Base-by-base conservation (phyloP, 2,797 vertebrate genomes). In the Eremophila alpestris region DNA sequence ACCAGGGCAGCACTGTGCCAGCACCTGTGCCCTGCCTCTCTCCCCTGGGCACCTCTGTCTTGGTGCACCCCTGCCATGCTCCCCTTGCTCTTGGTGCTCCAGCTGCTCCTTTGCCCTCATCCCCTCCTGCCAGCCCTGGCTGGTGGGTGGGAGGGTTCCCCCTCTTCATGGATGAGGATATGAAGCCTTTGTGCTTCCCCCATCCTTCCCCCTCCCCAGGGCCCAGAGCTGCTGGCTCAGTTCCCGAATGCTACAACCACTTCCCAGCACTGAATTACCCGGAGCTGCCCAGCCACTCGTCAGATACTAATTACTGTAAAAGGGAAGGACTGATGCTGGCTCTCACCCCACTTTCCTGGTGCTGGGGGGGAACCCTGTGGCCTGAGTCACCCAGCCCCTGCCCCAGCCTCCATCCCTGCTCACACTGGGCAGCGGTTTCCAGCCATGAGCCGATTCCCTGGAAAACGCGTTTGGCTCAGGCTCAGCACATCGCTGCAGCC, bases 281-380 rank as follows among this genome's bases (percentile, higher is more conserved):
- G 1, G 7, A 58, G 81, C 91, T n/a, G 74, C 73, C 36, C 19
- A 7, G 16, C 83, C 54, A 36, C 79, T 83, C 1, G 0, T 30
- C 77, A 77, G 76, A 79, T 8, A 3, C 84, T 83, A 70, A 83
- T 71, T 64, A 49, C 84, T 86, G 80, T 91, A 88, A 91, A 95
- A 92, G 87, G 69, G 80, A 92, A 96, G 79, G 83, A 64, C 49
- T 2, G 12, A 64, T 51, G 49, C 48, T 54, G 34, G 43, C 55
- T 48, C 59, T 89, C 0, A 0, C 38, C 38, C 16, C 0, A 0
- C 32, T 60, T 58, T 55, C 41, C 45, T 0, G 5, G 40, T 79
- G 54, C 41, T 6, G 5, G 29, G 52, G 48, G 60, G 45, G 21
- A 11, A 24, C 43, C 40, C 52, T 7, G 7, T 41, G 36, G 71